Evolutionary conservation across 2,797 vertebrate species (phyloP), one percentile per base, ranked within the genome.

Genomic region (Carapus acus): DNA sequence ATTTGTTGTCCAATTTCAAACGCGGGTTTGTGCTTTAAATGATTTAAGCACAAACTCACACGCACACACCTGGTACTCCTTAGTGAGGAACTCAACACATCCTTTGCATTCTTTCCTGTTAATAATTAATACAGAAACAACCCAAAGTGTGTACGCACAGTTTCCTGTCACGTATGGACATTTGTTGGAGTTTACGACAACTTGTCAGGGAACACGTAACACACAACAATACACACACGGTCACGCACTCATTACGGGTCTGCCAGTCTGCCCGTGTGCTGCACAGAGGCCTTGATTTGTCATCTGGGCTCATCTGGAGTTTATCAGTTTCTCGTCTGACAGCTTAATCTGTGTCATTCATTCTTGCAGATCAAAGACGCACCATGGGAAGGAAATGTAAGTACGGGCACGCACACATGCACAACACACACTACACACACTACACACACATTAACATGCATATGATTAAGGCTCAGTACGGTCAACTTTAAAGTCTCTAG

Each of bases 271-370:
- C 61, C 74, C 6, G 16, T 60, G 36, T 34, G 49, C 67, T 72
- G 58, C 45, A 56, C 56, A 38, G 73, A 66, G 73, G 68, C 63
- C 70, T 34, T 36, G 53, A 59, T 69, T 71, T 74, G 70, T 85
- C 83, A 79, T 71, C 61, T 40, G 19, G 60, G 42, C 67, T 83
- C 81, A 84, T 88, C 84, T 87, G 85, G 85, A 71, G 29, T 86
- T 78, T 65, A 81, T 86, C 83, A 80, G 53, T 51, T 63, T 44
- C 64, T 65, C 53, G 49, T 49, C 62, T 77, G 80, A 85, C 82
- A 83, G 59, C 73, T 82, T 85, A 78, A 87, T 85, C 65, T 69
- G 45, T 77, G 74, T 82, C 76, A 71, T 85, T 81, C 71, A 78
- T 82, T 73, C 60, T 78, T 67, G 62, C 62, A 76, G 74, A 82